Evolutionary conservation across 1,140 invertebrate genomes (phyloP).

Genomic region (Atopsyche davidsoni): DNA sequence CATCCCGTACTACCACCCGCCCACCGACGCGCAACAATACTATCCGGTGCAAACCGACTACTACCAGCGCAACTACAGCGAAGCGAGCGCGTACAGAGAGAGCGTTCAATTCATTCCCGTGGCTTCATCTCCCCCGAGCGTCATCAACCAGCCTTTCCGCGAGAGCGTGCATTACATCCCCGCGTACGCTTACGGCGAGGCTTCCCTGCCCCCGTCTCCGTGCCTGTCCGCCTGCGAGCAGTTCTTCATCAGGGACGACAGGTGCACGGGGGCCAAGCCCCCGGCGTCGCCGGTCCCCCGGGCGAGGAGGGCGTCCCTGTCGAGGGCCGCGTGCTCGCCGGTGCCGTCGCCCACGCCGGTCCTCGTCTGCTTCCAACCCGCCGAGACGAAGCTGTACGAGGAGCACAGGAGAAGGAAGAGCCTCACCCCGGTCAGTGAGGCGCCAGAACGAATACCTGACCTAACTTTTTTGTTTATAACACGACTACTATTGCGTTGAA

Average conservation of each 20-base stretch:
- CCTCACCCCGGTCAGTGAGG: conserved; percentile 22
- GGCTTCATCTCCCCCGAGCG: too few relatives aligned
- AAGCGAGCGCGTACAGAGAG: conserved; percentile 3
- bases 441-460: too few relatives aligned
- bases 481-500: too few relatives aligned
- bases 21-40: conserved; percentile 3
- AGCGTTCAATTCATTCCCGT: conserved; percentile 8
- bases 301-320: conserved; percentile 12
- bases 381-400: conserved; percentile 7
- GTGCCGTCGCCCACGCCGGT: conserved; percentile 5
- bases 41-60: conserved; percentile 11
- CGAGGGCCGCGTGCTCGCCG: conserved; percentile 7
- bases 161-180: not conserved
- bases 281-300: conserved; percentile 15
- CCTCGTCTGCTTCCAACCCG: conserved; percentile 14
- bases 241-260: conserved; percentile 6
- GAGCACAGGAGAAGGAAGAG: conserved; percentile 7
- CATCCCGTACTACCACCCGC: conserved; percentile 22
- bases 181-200: conserved; percentile 3
- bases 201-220: not conserved
- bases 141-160: conserved; percentile 3
- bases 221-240: too few relatives aligned
- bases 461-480: too few relatives aligned
- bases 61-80: conserved; percentile 7
- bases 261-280: conserved; percentile 4